Base-by-base conservation (phyloP, 2,113 vertebrate species). In the Edolisoma coerulescens region DNA sequence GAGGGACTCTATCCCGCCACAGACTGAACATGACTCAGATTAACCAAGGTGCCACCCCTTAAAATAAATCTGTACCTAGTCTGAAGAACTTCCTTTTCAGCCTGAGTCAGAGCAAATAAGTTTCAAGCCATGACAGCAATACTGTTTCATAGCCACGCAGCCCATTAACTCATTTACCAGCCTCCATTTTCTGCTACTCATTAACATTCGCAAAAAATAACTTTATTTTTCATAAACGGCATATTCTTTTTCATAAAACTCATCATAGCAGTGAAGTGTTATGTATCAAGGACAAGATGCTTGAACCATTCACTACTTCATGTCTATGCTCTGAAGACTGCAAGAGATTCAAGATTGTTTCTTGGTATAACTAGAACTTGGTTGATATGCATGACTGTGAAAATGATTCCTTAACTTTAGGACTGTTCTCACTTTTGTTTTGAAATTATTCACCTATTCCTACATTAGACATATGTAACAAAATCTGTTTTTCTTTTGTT, bases 21-120 rank as follows among this genome's bases (percentile, higher is more conserved):
- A 69, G 42, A 37, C 6, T 63, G 44, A 87, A 71, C 27, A 79
- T 91, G 87, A 94, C 69, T 95, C 77, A 84, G 81, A 87, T 87
- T 89, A 91, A 69, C 65, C 81, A 79, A 91, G 20, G 21, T 91
- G 35, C 32, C 74, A 90, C 26, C 57, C 52, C 78, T 85, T 89
- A 69, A 96, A 95, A 95, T 41, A 94, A 94, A 95, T 53, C 63
- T 76, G 18, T 73, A 79, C 70, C 59, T 61, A 64, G 68, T 84
- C 70, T 87, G 74, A 78, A 91, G 53, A 91, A 75, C 59, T 91
- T 91, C 91, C 49, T 84, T 91, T 87, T 78, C 81, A 87, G 53
- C 57, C 37, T 92, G 59, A 93, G 50, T 83, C 90, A 95, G 33
- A 94, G 30, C 23, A 90, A 88, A 24, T 63, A 94, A 37, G 7